Evolutionary conservation across 2,888 invertebrate genomes (phyloP).

Genomic region (Lampropteryx suffumata): DNA sequence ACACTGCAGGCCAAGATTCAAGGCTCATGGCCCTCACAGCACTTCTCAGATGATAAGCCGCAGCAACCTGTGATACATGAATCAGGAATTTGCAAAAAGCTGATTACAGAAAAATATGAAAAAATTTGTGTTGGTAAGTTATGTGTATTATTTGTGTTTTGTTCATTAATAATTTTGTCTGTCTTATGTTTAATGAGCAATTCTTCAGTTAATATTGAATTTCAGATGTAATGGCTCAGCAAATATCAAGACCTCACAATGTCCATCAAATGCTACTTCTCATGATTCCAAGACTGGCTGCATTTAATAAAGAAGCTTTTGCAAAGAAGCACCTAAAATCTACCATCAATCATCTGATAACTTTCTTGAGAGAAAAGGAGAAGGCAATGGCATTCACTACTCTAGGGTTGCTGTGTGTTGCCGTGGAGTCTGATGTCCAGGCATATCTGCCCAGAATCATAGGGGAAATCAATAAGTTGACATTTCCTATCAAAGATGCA

Average conservation of each 20-base stretch:
- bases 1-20: slow-evolving; percentile 77
- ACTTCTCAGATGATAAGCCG: slow-evolving; percentile 60
- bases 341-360: slow-evolving; percentile 90
- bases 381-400: slow-evolving; percentile 94
- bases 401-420: slow-evolving; percentile 95
- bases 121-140: slow-evolving; percentile 85
- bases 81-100: slow-evolving; percentile 92
- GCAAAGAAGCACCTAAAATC: slow-evolving; percentile 88
- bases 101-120: slow-evolving; percentile 92
- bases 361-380: slow-evolving; percentile 92
- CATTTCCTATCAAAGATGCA: slow-evolving; percentile 89
- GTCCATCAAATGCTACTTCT: slow-evolving; percentile 94
- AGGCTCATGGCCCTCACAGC: slow-evolving; percentile 54
- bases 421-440: slow-evolving; percentile 91
- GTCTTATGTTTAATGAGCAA: no score
- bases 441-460: slow-evolving; percentile 92
- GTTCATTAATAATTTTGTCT: background rate
- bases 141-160: slow-evolving; percentile 1
- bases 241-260: slow-evolving; percentile 88
- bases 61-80: slow-evolving; percentile 83
- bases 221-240: slow-evolving; percentile 91
- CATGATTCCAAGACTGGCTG: slow-evolving; percentile 94
- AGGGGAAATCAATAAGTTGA: slow-evolving; percentile 87
- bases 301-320: slow-evolving; percentile 93
- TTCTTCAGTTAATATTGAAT: slow-evolving; percentile 29